These are phyloP conservation scores for Pseudoips prasinana DNA, from an alignment of 2,888 invertebrate species.

Conservation along the genomic window DNA sequence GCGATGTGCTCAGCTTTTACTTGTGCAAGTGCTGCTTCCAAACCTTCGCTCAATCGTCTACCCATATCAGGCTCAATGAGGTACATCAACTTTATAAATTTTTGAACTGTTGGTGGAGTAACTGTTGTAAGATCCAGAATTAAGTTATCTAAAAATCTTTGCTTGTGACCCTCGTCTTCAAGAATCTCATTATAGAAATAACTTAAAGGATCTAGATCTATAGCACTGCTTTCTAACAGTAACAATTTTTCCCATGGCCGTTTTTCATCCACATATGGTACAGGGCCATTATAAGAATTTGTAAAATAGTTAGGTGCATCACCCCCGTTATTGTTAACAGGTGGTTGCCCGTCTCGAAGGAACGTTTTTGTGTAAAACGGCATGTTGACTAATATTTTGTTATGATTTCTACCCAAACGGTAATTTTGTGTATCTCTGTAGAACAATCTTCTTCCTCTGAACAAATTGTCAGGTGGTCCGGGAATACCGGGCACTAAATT, in stretches of 20 bases:
- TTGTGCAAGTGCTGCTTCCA: constrained; percentile 12
- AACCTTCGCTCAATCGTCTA: constrained; percentile 70
- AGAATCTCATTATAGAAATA: constrained; percentile 84
- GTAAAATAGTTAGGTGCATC: constrained; percentile 44
- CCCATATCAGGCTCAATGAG: constrained; percentile 89
- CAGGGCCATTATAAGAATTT: constrained; percentile 43
- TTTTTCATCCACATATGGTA: constrained; percentile 38
- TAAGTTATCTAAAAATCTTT: constrained; percentile 20
- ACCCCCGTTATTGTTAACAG: constrained; percentile 32
- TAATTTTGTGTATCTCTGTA: constrained; percentile 81
- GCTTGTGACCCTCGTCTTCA: constrained; percentile 78
- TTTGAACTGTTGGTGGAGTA: constrained; percentile 66
- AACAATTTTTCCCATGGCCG: constrained; percentile 25
- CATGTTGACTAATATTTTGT: constrained; percentile 38
- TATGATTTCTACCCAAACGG: constrained; percentile 40
- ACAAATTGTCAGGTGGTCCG: constrained; percentile 74
- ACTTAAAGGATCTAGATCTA: constrained; percentile 81
- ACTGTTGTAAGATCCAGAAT: constrained; percentile 7
- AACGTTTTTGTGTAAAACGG: constrained; percentile 37
- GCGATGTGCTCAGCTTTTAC: not conserved
- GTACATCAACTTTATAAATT: constrained; percentile 89
- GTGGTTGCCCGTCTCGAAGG: constrained; percentile 38
- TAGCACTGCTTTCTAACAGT: constrained; percentile 29
- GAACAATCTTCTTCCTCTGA: constrained; percentile 68
- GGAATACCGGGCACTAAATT: constrained; percentile 67